phyloP scores from a whole-genome alignment of 1,140 invertebrate species.

The Diachasmimorpha longicaudata region DNA sequence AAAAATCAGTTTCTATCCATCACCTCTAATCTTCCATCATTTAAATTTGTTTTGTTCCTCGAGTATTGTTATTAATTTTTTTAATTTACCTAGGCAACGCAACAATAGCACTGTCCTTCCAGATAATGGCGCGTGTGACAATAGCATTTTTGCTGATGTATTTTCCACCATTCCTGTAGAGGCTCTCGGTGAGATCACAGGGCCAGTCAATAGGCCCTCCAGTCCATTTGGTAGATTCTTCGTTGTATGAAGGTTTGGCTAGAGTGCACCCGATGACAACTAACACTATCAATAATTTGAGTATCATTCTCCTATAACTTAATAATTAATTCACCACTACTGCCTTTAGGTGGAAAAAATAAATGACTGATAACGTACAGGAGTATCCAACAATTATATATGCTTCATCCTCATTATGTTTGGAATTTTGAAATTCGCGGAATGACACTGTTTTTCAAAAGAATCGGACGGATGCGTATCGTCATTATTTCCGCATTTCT shows the following conservation, averaged over 20 bases:
- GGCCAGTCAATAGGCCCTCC: slow-evolving; percentile 66
- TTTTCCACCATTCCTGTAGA: slow-evolving; percentile 63
- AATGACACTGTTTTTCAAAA: no score
- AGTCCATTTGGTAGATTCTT: slow-evolving; percentile 42
- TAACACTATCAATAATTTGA: background rate
- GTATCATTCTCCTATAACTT: background rate
- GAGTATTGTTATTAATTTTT: background rate
- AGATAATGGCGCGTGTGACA: slow-evolving; percentile 64
- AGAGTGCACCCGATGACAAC: background rate
- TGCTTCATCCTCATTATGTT: background rate
- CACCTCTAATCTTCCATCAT: no score
- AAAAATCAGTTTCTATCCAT: no score
- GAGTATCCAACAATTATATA: background rate
- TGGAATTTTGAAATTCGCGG: background rate
- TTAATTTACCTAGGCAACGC: slow-evolving; percentile 63
- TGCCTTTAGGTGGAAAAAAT: no score
- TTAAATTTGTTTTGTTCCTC: background rate
- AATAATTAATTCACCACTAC: background rate
- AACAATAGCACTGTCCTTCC: slow-evolving; percentile 64
- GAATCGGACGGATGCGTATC: no score
- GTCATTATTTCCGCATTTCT: background rate
- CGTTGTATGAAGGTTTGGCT: background rate
- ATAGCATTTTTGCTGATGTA: slow-evolving; percentile 68
- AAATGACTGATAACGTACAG: background rate
- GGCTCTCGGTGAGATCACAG: slow-evolving; percentile 60